These are phyloP conservation scores for Elysia chlorotica DNA, from an alignment of 1,140 invertebrate species.

Conservation along the genomic window DNA sequence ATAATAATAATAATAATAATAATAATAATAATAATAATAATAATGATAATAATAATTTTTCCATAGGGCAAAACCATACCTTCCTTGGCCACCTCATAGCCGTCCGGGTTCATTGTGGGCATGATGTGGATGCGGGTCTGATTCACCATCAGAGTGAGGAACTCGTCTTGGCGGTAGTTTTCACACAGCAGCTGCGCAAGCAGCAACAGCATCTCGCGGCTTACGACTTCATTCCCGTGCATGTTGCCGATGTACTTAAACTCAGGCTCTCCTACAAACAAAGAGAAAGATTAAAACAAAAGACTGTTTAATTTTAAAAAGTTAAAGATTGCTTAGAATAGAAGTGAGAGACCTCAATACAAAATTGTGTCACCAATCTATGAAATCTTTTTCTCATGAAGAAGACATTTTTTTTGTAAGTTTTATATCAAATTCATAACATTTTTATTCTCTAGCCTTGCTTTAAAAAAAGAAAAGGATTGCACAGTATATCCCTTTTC, in stretches of 20 bases:
- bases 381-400: no score
- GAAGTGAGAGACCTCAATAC: no score
- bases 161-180: conserved; percentile 72
- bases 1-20: no score
- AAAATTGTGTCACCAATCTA: no score
- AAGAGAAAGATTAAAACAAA: not conserved
- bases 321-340: not conserved
- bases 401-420: no score
- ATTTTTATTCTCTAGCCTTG: no score
- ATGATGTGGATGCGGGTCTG: conserved; percentile 83
- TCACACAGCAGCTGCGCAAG: conserved; percentile 69
- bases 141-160: conserved; percentile 74
- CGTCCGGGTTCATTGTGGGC: conserved; percentile 89
- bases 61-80: no score
- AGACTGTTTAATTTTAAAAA: not conserved
- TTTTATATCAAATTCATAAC: no score
- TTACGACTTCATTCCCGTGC: conserved; percentile 90
- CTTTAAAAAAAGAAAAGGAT: no score
- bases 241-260: conserved; percentile 90
- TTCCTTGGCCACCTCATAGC: conserved; percentile 77
- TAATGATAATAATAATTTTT: no score
- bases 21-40: no score
- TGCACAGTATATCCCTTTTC: no score
- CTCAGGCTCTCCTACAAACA: conserved; percentile 54
- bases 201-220: conserved; percentile 79